A percentile compares a stretch with the other conserved stretches of the same genome.
Conservation (phyloP, 2,888 invertebrate genomes). For the Eucriotettix oculatus region DNA sequence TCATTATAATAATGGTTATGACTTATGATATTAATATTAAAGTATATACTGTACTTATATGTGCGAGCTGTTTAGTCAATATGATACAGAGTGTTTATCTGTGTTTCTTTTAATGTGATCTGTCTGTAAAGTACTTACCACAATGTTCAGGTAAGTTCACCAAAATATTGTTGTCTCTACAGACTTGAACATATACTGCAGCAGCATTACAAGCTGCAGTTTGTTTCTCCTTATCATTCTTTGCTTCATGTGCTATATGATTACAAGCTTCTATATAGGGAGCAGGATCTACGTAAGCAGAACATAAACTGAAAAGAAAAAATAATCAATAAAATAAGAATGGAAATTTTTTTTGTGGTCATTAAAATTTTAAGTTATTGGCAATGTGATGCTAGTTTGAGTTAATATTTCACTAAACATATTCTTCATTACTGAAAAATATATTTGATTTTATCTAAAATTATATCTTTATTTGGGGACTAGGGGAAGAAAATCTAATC, state of each 20-base stretch:
- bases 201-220: slow-evolving; percentile 49
- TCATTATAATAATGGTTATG: slow-evolving; percentile 19
- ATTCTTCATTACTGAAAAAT: too few species aligned
- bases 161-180: slow-evolving; percentile 32
- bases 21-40: too few species aligned
- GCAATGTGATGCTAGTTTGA: neutral
- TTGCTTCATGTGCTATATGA: slow-evolving; percentile 34
- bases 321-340: neutral
- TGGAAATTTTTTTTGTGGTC: neutral
- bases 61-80: too few species aligned
- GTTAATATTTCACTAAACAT: too few species aligned
- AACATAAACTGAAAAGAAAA: slow-evolving; percentile 20
- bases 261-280: slow-evolving; percentile 56
- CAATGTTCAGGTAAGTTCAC: slow-evolving; percentile 48
- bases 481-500: too few species aligned
- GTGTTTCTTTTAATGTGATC: too few species aligned
- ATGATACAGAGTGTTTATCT: too few species aligned
- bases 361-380: too few species aligned
- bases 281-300: slow-evolving; percentile 29
- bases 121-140: too few species aligned
- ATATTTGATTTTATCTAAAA: too few species aligned
- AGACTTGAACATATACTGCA: slow-evolving; percentile 45
- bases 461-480: too few species aligned
- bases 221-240: slow-evolving; percentile 29
- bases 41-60: too few species aligned